Evolutionary conservation across 2,113 vertebrate species (phyloP), one percentile per base, ranked within the genome.

Genomic region (Myrmophylax atrothorax): DNA sequence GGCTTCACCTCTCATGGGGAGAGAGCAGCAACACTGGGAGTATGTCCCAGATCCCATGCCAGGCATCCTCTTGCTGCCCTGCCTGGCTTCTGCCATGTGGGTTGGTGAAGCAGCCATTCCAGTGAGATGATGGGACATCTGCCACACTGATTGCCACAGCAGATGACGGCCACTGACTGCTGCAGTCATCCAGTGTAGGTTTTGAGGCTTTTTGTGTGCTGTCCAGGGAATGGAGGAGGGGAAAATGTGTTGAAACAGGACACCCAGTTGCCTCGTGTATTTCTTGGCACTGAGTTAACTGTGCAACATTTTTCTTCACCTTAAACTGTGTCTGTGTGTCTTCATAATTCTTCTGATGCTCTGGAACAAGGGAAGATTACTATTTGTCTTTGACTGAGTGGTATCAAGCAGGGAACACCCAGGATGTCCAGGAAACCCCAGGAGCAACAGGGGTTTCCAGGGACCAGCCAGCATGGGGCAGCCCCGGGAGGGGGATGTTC

Each of bases 141-240:
- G 76, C 63, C 35, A 4, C 53, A 8, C 16, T 18, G 13, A 26
- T 37, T 29, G 38, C 70, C 33, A 6, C 58, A 38, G 70, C 46
- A 53, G 64, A 4, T 77, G 80, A 80, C 26, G 4, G 22, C 42
- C 40, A n/a, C 9, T 35, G 16, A 14, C 50, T 7, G 24, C 70
- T 49, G 58, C 50, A 7, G 10, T 29, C 12, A 0, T 29, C 38
- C 14, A 1, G 5, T 6, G 8, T 0, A 11, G 31, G 3, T 14
- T 90, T 22, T 9, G 58, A 63, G 70, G 9, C 10, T 9, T 14
- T 55, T 15, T 28, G 12, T 19, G 37, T 46, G 62, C 47, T 24
- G 35, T 46, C 53, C 37, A 15, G 66, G 72, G 33, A 31, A 14
- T 4, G 33, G 52, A 44, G 53, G 66, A 3, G 53, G 66, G 2